Conservation (phyloP, 2,888 invertebrate genomes). For the Stenichneumon culpator region DNA sequence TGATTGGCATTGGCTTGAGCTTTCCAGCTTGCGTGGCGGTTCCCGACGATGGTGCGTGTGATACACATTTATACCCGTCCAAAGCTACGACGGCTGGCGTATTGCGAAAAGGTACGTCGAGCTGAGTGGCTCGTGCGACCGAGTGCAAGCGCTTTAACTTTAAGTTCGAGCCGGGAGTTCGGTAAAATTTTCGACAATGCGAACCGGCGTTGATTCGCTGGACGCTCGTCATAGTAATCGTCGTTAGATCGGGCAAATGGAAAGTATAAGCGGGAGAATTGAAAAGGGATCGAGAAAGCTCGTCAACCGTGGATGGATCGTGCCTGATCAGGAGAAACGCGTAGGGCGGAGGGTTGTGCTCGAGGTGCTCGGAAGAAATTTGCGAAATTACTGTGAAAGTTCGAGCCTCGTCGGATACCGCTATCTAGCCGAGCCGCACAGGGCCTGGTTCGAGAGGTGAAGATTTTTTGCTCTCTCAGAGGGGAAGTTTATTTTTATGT, state of each 20-base stretch:
- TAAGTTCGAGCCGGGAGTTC: not conserved
- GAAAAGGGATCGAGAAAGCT: constrained; percentile 27
- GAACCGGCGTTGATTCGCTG: not conserved
- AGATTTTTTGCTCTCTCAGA: not conserved
- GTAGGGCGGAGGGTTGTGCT: constrained; percentile 17
- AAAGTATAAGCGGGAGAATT: constrained; percentile 28
- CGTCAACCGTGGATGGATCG: constrained; percentile 38
- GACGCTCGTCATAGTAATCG: constrained; percentile 21
- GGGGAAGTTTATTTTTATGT: not conserved
- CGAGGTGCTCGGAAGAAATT: constrained; percentile 62
- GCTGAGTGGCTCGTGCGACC: not conserved
- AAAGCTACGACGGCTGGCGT: not conserved
- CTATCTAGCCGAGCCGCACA: constrained; percentile 73
- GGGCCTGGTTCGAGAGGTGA: constrained; percentile 78
- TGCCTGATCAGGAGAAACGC: not conserved
- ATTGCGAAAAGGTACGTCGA: not conserved
- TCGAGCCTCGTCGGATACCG: constrained; percentile 76
- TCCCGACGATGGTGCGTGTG: constrained; percentile 48
- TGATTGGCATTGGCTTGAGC: constrained; percentile 58
- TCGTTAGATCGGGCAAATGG: constrained; percentile 60
- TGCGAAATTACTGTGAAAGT: constrained; percentile 74
- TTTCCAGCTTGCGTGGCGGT: constrained; percentile 34
- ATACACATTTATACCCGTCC: constrained; percentile 34
- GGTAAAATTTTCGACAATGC: not conserved
- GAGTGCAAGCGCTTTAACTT: not conserved